Conservation (phyloP, 2,797 vertebrate species). For the Halcyon badia region DNA sequence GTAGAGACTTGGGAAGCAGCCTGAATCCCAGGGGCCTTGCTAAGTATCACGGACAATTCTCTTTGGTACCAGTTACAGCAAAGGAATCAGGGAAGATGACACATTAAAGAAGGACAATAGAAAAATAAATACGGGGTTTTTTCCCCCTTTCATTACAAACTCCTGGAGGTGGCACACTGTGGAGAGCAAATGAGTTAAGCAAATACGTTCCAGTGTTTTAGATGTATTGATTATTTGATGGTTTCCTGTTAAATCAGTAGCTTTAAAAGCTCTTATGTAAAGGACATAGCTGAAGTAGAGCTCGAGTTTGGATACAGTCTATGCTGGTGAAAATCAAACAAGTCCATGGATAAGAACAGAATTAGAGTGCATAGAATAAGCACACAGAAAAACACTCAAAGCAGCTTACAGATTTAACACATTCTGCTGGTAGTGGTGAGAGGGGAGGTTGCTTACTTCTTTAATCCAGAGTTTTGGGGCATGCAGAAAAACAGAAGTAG, state of each 20-base stretch:
- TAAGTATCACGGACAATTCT: slow-evolving; percentile 19
- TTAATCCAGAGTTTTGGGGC: neutral
- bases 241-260: neutral
- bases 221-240: neutral
- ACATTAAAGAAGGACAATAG: neutral
- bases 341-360: neutral
- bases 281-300: neutral
- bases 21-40: neutral
- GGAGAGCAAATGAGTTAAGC: neutral
- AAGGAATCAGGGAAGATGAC: neutral
- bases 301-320: neutral
- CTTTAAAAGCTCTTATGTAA: neutral
- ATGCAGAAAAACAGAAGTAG: neutral
- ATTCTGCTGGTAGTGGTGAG: neutral
- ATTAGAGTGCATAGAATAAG: neutral
- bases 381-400: slow-evolving; percentile 13
- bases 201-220: neutral
- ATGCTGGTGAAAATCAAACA: neutral
- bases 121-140: rapidly evolving
- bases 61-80: neutral
- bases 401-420: slow-evolving; percentile 8
- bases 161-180: neutral
- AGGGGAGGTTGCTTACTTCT: neutral
- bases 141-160: neutral
- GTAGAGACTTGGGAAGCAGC: neutral